These are phyloP conservation scores for Watsonalla binaria DNA, from an alignment of 2,888 invertebrate species.

Conservation along the genomic window DNA sequence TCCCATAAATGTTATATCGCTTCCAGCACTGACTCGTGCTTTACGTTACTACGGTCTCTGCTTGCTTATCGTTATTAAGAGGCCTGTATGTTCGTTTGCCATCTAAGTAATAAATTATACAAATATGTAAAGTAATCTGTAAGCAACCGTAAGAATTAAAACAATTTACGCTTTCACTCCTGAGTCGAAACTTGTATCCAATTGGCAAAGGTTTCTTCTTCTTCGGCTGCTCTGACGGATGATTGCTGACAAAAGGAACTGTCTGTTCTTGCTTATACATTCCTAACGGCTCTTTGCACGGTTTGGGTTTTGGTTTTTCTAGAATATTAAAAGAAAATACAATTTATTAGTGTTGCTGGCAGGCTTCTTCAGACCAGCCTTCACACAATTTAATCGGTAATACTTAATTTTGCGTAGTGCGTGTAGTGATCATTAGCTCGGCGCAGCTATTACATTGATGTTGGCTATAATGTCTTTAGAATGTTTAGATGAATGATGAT, in stretches of 20 bases:
- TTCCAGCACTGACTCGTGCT: no score
- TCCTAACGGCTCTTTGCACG: slow-evolving; percentile 45
- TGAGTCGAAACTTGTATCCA: slow-evolving; percentile 49
- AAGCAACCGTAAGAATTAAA: neutral
- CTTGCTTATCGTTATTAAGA: neutral
- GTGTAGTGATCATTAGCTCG: no score
- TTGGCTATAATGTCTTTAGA: no score
- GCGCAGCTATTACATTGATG: no score
- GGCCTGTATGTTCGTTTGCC: neutral
- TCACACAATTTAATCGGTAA: neutral
- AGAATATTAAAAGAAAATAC: slow-evolving; percentile 28
- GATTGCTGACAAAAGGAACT: slow-evolving; percentile 35
- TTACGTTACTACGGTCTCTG: neutral
- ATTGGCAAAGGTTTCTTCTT: slow-evolving; percentile 33
- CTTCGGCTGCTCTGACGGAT: slow-evolving; percentile 22
- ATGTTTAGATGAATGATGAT: no score
- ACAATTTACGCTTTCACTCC: slow-evolving; percentile 40
- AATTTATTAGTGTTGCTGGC: neutral
- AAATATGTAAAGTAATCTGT: no score
- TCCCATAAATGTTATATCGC: no score
- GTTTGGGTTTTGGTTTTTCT: slow-evolving; percentile 33
- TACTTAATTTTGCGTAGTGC: neutral
- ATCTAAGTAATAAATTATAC: no score
- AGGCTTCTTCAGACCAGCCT: no score
- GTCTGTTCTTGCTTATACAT: slow-evolving; percentile 51